A percentile compares a stretch with the other conserved stretches of the same genome.
Conservation (phyloP, 2,797 vertebrate species). For the Novumbra hubbsi region DNA sequence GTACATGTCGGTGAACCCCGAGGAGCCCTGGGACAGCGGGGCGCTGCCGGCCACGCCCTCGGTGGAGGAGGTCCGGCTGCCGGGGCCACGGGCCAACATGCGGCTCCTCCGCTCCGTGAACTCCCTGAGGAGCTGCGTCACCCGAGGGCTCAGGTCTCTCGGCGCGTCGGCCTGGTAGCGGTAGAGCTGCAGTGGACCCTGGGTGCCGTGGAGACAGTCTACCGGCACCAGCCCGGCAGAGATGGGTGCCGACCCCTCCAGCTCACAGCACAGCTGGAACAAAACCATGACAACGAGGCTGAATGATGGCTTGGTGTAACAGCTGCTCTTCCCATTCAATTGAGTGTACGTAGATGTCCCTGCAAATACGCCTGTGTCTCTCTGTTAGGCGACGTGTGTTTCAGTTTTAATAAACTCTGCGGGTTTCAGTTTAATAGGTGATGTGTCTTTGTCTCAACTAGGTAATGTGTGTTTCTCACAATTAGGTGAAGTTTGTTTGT, state of each 20-base stretch:
- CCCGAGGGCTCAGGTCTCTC: constrained; percentile 64
- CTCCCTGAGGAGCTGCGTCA: constrained; percentile 81
- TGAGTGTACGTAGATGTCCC: background rate
- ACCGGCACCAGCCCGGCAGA: constrained; percentile 77
- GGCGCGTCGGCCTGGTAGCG: constrained; percentile 72
- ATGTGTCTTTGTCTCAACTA: background rate
- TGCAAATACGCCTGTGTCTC: background rate
- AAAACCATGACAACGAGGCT: constrained; percentile 16
- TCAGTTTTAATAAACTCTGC: too few relatives aligned
- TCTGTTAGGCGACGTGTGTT: background rate
- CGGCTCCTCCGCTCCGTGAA: constrained; percentile 79
- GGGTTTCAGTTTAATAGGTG: background rate
- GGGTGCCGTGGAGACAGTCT: constrained; percentile 68
- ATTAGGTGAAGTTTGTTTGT: background rate
- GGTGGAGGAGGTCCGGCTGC: constrained; percentile 91
- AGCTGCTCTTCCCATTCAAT: background rate
- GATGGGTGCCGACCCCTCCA: constrained; percentile 84
- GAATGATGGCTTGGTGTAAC: background rate
- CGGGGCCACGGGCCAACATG: constrained; percentile 77
- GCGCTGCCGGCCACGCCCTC: constrained; percentile 93
- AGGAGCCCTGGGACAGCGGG: constrained; percentile 92
- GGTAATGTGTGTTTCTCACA: background rate
- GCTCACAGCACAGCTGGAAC: constrained; percentile 86
- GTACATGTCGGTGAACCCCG: constrained; percentile 90
- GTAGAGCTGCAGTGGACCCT: constrained; percentile 80